Base-by-base conservation (phyloP, 2,797 vertebrate species). In the Malacoraja senta region DNA sequence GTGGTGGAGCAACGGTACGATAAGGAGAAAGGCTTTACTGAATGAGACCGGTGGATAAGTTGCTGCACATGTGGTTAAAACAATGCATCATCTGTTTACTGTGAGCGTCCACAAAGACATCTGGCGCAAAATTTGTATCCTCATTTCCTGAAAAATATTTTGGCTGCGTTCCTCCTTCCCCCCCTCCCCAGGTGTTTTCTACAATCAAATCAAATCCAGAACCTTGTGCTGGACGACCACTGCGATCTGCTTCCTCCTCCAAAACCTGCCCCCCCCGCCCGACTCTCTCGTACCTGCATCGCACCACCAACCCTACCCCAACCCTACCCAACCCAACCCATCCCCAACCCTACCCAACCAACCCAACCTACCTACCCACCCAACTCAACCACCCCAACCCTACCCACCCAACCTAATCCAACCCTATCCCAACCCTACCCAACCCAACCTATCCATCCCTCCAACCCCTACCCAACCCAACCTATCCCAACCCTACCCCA, bases 61-160 rank as follows among this genome's bases (percentile, higher is more conserved):
- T 72, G 19, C 68, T 91, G 68, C 88, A 91, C 35, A 90, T 90
- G 88, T 72, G 88, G 65, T 32, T 44, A 44, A 72, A 38, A 91
- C 88, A 91, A 91, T 72, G 32, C 21, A 24, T 32, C 65, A 91
- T 72, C 65, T 72, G 65, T 91, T 91, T 90, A 90, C 38, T 72
- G 24, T 26, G 68, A 72, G 65, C 68, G 13, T 72, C 65, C 35
- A 29, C n/a, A n/a, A 38, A 71, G 88, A 72, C 88, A 91, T 90
- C 86, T 90, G 86, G 86, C 68, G 8, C 15, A 7, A 90, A 90
- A 91, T 32, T 65, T 38, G 88, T 38, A 91, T 44, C 88, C 68
- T 72, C 24, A 35, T 13, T 26, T 91, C 65, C 32, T 91, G 21
- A 68, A 24, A n/a, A 81, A 80, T 4, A 53, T 61, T 63, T n/a